phyloP scores from a whole-genome alignment of 2,113 vertebrate genomes.

The Solea solea region DNA sequence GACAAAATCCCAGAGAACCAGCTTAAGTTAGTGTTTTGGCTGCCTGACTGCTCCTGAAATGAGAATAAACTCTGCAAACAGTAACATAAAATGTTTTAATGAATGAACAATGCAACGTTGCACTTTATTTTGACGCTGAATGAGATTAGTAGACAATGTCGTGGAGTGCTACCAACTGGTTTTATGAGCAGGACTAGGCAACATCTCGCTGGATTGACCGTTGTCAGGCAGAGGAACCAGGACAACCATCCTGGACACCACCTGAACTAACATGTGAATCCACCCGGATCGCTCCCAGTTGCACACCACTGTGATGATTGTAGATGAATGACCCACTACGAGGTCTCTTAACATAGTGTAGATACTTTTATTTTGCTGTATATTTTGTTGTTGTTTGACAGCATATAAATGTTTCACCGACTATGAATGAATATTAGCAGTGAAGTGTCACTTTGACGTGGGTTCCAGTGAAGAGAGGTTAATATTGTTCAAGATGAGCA shows the following conservation, averaged over 20 bases:
- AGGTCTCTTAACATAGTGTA: slow-evolving; percentile 63
- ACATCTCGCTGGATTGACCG: slow-evolving; percentile 54
- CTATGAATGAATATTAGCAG: slow-evolving; percentile 30
- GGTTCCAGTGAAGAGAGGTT: neutral
- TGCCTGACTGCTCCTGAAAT: slow-evolving; percentile 9
- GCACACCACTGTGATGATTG: slow-evolving; percentile 34
- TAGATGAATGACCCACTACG: slow-evolving; percentile 52
- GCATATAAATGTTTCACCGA: slow-evolving; percentile 63
- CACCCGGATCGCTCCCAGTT: slow-evolving; percentile 47
- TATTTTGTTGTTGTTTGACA: slow-evolving; percentile 39
- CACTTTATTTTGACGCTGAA: slow-evolving; percentile 57
- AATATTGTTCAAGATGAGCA: slow-evolving; percentile 21
- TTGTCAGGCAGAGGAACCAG: slow-evolving; percentile 62
- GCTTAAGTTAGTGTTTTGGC: neutral
- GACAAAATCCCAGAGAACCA: slow-evolving; percentile 16
- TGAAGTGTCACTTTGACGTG: neutral
- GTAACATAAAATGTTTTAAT: slow-evolving; percentile 11
- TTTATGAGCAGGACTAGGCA: slow-evolving; percentile 55
- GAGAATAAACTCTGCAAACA: slow-evolving; percentile 23
- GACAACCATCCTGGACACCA: slow-evolving; percentile 69
- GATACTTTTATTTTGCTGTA: slow-evolving; percentile 15
- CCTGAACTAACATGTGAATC: slow-evolving; percentile 48
- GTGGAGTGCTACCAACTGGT: slow-evolving; percentile 41
- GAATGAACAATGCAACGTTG: slow-evolving; percentile 57
- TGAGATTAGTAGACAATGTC: slow-evolving; percentile 63